Evolutionary conservation across 2,888 invertebrate species (phyloP).

Genomic region (Chirona hameri): DNA sequence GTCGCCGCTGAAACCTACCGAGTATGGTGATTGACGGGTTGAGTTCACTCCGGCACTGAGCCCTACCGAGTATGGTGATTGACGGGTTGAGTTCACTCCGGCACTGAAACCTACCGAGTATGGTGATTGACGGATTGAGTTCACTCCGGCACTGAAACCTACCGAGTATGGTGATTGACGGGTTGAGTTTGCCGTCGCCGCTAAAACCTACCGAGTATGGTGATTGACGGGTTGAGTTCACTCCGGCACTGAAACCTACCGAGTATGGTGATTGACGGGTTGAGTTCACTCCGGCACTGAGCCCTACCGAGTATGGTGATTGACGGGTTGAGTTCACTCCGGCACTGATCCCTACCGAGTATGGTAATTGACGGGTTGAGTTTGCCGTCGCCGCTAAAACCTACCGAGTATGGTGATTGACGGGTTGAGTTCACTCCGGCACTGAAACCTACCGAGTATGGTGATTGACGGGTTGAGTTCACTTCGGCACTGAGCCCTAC

Average conservation of each 20-base stretch:
- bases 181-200: slow-evolving; percentile 86
- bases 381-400: slow-evolving; percentile 85
- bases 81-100: slow-evolving; percentile 96
- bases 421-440: slow-evolving; percentile 93
- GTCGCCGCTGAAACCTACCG: slow-evolving; percentile 83
- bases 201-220: slow-evolving; percentile 92
- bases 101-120: slow-evolving; percentile 82
- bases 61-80: slow-evolving; percentile 87
- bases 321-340: slow-evolving; percentile 94
- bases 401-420: slow-evolving; percentile 94
- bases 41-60: no score
- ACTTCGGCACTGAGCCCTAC: no score
- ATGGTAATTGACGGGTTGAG: slow-evolving; percentile 97
- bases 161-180: slow-evolving; percentile 96
- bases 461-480: slow-evolving; percentile 96
- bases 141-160: no score
- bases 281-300: no score
- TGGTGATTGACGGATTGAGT: slow-evolving; percentile 95
- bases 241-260: no score
- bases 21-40: slow-evolving; percentile 97
- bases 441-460: slow-evolving; percentile 81
- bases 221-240: slow-evolving; percentile 95
- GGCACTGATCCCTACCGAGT: slow-evolving; percentile 77
- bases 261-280: slow-evolving; percentile 95
- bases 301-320: slow-evolving; percentile 89